A percentile compares a stretch with the other conserved stretches of the same genome.
Conservation (phyloP, 2,113 vertebrate genomes). For the Zootoca vivipara region DNA sequence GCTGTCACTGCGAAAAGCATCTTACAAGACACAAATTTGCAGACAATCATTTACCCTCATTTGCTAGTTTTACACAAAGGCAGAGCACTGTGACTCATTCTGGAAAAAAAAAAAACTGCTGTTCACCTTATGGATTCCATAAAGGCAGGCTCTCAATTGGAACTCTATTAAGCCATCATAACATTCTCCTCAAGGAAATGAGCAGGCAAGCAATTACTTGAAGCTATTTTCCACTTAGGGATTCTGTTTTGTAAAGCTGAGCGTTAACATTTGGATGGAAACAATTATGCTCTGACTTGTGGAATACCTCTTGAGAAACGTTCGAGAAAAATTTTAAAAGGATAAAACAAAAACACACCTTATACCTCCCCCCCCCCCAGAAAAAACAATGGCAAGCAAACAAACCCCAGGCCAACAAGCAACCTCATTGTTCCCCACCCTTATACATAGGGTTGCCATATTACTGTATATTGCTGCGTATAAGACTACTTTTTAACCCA, state of each 20-base stretch:
- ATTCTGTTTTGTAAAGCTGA: background rate
- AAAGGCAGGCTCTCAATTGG: constrained; percentile 8
- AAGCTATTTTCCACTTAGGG: constrained; percentile 12
- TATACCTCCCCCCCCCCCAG: background rate
- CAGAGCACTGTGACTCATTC: background rate
- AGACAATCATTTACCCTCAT: background rate
- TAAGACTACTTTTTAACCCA: too few relatives aligned
- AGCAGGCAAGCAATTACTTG: background rate
- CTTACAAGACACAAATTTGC: background rate
- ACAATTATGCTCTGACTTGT: background rate
- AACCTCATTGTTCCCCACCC: background rate
- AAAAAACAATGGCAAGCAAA: background rate
- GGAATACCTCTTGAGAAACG: background rate
- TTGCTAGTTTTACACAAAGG: constrained; percentile 31
- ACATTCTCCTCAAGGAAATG: background rate
- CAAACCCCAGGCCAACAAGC: background rate
- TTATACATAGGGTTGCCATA: background rate
- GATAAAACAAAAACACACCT: background rate
- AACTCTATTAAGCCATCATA: constrained; percentile 26
- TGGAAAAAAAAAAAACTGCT: fast-evolving
- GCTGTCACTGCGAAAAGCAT: background rate
- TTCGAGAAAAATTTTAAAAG: background rate
- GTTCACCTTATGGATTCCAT: background rate
- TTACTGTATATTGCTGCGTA: too few relatives aligned
- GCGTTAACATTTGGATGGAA: constrained; percentile 16